Conservation (phyloP, 2,797 vertebrate genomes). For the Acrossocheilus wenchowensis region DNA sequence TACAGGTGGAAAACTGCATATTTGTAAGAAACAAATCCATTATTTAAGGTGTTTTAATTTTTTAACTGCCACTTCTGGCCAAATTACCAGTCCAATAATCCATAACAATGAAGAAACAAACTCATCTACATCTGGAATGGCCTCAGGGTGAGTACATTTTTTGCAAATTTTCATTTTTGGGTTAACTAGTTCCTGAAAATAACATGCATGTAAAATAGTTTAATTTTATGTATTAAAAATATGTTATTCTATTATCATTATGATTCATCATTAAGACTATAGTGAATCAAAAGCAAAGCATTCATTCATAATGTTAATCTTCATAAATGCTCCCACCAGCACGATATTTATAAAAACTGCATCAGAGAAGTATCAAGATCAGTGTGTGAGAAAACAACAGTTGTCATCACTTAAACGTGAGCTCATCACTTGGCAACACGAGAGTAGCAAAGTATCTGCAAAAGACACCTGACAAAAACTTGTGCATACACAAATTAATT, state of each 20-base stretch:
- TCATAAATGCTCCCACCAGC: background rate
- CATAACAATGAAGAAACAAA: background rate
- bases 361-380: background rate
- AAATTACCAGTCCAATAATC: background rate
- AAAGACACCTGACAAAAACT: background rate
- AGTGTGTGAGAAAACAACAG: constrained; percentile 18
- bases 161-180: background rate
- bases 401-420: background rate
- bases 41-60: background rate
- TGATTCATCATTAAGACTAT: background rate
- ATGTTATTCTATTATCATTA: background rate
- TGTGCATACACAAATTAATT: background rate
- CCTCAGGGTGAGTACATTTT: background rate
- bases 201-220: background rate
- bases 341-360: background rate
- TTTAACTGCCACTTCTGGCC: background rate
- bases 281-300: background rate
- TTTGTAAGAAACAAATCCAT: background rate
- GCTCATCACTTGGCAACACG: background rate
- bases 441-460: too few relatives aligned
- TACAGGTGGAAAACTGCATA: background rate
- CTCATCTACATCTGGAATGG: background rate
- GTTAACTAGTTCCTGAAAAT: background rate
- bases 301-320: background rate
- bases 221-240: background rate